Conservation (phyloP, 2,888 invertebrate genomes). For the Leptopilina drosophilae region DNA sequence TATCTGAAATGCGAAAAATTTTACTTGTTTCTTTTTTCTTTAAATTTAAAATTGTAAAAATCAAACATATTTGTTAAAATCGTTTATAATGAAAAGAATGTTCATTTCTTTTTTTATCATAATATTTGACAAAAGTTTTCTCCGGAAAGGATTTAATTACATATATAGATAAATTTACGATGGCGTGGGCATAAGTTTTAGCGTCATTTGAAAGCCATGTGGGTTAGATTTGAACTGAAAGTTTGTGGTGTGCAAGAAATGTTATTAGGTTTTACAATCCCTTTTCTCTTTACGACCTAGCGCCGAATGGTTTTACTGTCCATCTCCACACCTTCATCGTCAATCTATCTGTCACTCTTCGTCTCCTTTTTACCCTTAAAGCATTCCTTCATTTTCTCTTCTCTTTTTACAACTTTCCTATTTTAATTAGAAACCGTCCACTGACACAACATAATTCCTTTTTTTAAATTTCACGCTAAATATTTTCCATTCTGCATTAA, state of each 20-base stretch:
- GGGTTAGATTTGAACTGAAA: constrained; percentile 1
- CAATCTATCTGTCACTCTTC: constrained; percentile 57
- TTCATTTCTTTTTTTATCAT: too few species aligned
- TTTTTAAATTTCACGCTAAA: constrained; percentile 12
- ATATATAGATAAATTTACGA: background rate
- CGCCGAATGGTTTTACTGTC: constrained; percentile 52
- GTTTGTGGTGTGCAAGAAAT: constrained; percentile 3
- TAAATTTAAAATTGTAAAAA: too few species aligned
- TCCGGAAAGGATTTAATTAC: background rate
- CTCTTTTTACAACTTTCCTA: constrained; percentile 19
- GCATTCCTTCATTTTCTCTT: constrained; percentile 35
- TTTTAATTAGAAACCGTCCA: background rate
- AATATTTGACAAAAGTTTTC: background rate
- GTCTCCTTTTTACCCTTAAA: constrained; percentile 35
- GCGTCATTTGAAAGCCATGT: background rate
- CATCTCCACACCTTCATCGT: constrained; percentile 57
- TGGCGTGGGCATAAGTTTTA: constrained; percentile 1
- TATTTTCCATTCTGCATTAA: too few species aligned
- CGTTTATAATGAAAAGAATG: too few species aligned
- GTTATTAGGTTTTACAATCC: constrained; percentile 58
- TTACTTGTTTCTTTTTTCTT: too few species aligned
- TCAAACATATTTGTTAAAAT: too few species aligned
- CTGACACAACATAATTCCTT: background rate
- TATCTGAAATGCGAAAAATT: too few species aligned
- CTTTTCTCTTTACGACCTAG: constrained; percentile 54